Conservation (phyloP, 2,888 invertebrate species). For the Platynereis dumerilii region DNA sequence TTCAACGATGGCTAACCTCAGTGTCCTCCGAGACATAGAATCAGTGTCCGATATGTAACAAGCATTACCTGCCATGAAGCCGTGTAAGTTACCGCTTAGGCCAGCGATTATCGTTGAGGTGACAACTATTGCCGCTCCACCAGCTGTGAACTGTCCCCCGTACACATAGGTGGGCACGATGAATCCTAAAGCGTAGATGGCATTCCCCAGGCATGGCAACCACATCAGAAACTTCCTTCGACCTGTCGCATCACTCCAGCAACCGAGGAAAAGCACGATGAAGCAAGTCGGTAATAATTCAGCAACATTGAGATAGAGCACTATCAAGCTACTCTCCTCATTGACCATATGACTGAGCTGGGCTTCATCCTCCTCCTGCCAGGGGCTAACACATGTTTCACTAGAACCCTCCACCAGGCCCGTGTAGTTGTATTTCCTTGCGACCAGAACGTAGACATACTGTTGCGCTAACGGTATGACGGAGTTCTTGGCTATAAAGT, state of each 20-base stretch:
- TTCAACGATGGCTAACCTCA: conserved; percentile 40
- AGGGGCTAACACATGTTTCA: conserved; percentile 10
- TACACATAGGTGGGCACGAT: conserved; percentile 37
- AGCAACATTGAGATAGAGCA: conserved; percentile 53
- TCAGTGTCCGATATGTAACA: conserved; percentile 43
- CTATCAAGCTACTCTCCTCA: conserved; percentile 39
- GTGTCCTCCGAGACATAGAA: conserved; percentile 34
- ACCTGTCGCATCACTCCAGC: conserved; percentile 57
- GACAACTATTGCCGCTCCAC: conserved; percentile 34
- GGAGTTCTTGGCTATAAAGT: conserved; percentile 39
- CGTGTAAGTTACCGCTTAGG: conserved; percentile 37
- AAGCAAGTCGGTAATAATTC: conserved; percentile 58
- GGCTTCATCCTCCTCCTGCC: conserved; percentile 16
- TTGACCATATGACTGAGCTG: conserved; percentile 27
- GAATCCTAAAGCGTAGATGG: conserved; percentile 49
- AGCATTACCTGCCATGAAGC: conserved; percentile 41
- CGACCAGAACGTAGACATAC: conserved; percentile 37
- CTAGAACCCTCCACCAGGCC: conserved; percentile 8
- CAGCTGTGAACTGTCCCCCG: conserved; percentile 33
- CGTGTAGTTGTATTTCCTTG: conserved; percentile 37
- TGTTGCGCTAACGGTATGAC: conserved; percentile 39
- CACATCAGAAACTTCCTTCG: conserved; percentile 56
- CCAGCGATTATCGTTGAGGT: conserved; percentile 35
- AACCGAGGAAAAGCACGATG: conserved; percentile 58
- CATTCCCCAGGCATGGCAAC: conserved; percentile 57